Base-by-base conservation (phyloP, 1,140 invertebrate genomes). In the Ridgeia piscesae region DNA sequence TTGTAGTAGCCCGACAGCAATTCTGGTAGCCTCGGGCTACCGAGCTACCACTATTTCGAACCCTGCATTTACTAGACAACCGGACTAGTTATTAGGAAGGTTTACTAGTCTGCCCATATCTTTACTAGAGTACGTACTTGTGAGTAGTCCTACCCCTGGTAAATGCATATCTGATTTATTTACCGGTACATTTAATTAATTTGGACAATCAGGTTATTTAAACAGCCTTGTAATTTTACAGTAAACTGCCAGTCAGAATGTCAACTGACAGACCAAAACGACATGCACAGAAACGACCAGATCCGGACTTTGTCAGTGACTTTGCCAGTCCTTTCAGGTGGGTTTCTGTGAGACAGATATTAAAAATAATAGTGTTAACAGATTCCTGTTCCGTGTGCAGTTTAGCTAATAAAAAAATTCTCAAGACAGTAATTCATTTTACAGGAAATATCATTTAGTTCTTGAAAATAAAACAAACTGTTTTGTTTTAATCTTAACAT, bases 261-360 rank as follows among this genome's bases (percentile, higher is more conserved):
- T 90, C 89, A 1, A 35, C 89, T 90, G 89, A 90, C 33, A 34
- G 89, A 34, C 89, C 89, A 31, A 90, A 90, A 35, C 11, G 89
- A 34, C 89, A 90, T 90, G 89, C 89, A 34, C 89, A 34, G 35
- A 90, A 90, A n/a, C 33, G 35, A 8, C 35, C 35, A 34, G 89
- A 90, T 90, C 89, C 89, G 33, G 89, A 90, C n/a, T 90, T 90
- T 90, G 35, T 90, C 35, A 35, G 34, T 27, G 89, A 90, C 89
- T 77, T 77, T 31, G 58, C 58, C 58, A 77, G 58, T 77, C 58
- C 58, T 77, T 77, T 77, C 14, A 77, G 58, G 58, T 77, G 42
- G 42, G 42, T 42, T 11, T 6, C 42, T 6, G 11, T 42, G 58
- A 77, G 58, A 77, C 0, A 77, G 17, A 31, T 77, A 21, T 77